Percentiles rank a stretch among this genome's conserved stretches.
phyloP scores from a whole-genome alignment of 2,888 invertebrate genomes.

The Drosophila recens region DNA sequence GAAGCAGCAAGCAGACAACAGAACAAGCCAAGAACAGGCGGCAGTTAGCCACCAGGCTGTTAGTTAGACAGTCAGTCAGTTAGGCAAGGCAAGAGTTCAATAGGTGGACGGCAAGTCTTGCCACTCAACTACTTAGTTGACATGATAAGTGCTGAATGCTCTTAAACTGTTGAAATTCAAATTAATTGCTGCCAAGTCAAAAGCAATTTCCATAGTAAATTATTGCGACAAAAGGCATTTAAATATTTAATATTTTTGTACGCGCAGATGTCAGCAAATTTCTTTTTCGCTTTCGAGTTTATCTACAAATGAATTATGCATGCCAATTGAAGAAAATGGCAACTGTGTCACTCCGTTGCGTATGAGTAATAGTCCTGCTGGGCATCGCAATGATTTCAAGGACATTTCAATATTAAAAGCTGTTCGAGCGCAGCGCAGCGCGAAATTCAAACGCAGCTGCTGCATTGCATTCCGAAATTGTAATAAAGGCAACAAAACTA shows the following conservation, averaged over 20 bases:
- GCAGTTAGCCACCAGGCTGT: constrained; percentile 22
- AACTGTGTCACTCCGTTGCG: constrained; percentile 69
- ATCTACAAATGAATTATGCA: constrained; percentile 72
- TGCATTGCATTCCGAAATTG: constrained; percentile 54
- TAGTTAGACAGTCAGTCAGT: constrained; percentile 5
- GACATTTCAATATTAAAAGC: constrained; percentile 75
- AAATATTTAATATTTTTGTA: constrained; percentile 68
- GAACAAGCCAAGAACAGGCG: constrained; percentile 7
- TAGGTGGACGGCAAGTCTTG: constrained; percentile 8
- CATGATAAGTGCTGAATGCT: constrained; percentile 57
- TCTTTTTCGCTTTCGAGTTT: constrained; percentile 38
- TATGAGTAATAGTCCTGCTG: constrained; percentile 70
- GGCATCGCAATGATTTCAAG: constrained; percentile 64
- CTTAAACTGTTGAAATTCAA: constrained; percentile 72
- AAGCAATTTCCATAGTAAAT: constrained; percentile 54
- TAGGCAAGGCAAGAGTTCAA: constrained; percentile 6
- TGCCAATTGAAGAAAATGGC: constrained; percentile 49
- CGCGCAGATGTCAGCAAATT: constrained; percentile 66
- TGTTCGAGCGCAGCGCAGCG: constrained; percentile 69
- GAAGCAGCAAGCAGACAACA: constrained; percentile 11
- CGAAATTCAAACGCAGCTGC: constrained; percentile 78
- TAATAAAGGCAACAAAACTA: constrained; percentile 23
- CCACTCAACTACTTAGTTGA: constrained; percentile 50
- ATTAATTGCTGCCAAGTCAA: constrained; percentile 72
- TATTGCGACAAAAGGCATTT: constrained; percentile 51